phyloP scores from a whole-genome alignment of 2,113 vertebrate genomes.

The Onychostoma macrolepis region DNA sequence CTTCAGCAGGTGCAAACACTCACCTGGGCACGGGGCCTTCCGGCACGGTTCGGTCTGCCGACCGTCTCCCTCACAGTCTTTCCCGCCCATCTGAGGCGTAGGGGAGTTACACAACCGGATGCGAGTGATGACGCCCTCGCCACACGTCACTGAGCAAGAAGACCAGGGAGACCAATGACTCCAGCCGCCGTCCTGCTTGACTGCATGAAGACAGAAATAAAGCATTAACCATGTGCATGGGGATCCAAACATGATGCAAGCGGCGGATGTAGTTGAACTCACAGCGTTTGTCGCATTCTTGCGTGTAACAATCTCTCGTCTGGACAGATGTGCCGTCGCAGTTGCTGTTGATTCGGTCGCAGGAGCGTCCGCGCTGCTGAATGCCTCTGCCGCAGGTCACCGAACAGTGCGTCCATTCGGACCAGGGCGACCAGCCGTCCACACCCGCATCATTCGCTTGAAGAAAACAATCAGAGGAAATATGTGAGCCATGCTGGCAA shows the following conservation, averaged over 20 bases:
- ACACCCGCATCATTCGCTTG: slow-evolving; percentile 84
- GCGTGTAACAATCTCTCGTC: slow-evolving; percentile 93
- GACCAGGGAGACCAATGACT: slow-evolving; percentile 99
- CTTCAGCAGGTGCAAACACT: slow-evolving; percentile 60
- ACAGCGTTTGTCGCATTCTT: slow-evolving; percentile 98
- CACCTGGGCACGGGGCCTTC: slow-evolving; percentile 89
- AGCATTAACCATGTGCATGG: background rate
- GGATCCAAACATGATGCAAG: background rate
- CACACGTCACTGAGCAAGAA: slow-evolving; percentile 95
- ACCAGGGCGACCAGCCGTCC: slow-evolving; percentile 97
- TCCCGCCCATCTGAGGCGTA: slow-evolving; percentile 94
- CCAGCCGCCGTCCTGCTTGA: slow-evolving; percentile 97
- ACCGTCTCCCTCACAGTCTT: slow-evolving; percentile 88
- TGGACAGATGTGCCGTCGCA: slow-evolving; percentile 97
- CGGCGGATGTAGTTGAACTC: slow-evolving; percentile 65
- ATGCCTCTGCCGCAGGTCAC: slow-evolving; percentile 93
- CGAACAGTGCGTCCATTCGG: slow-evolving; percentile 96
- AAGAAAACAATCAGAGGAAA: background rate
- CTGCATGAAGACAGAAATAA: slow-evolving; percentile 68
- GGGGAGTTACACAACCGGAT: slow-evolving; percentile 99
- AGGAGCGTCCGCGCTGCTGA: slow-evolving; percentile 96
- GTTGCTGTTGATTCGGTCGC: slow-evolving; percentile 95
- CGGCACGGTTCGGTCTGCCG: slow-evolving; percentile 89
- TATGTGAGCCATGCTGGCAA: background rate
- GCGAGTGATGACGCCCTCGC: slow-evolving; percentile 90